A percentile compares a stretch with the other conserved stretches of the same genome.
These are phyloP conservation scores for Sigmodon hispidus DNA, from an alignment of 2,113 vertebrate genomes.

Conservation along the genomic window DNA sequence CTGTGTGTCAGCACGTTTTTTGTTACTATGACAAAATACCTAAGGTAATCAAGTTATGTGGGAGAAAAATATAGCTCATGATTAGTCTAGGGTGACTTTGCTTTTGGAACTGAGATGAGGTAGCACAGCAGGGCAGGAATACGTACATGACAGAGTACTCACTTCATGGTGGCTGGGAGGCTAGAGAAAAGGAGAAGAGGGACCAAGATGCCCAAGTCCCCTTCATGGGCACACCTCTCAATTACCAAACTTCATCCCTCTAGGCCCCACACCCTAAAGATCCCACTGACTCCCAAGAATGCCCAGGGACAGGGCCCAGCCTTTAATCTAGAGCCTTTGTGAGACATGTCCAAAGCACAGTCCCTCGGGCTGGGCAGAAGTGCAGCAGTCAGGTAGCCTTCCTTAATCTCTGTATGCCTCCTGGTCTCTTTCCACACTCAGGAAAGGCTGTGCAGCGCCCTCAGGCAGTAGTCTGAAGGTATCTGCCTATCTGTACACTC, in stretches of 20 bases:
- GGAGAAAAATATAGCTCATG: neutral
- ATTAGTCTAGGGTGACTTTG: neutral
- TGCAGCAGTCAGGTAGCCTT: neutral
- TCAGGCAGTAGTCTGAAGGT: neutral
- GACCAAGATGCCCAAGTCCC: no score
- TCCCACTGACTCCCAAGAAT: neutral
- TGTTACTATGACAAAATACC: neutral
- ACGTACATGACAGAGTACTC: neutral
- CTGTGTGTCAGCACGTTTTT: neutral
- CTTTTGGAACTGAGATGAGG: neutral
- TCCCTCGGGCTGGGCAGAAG: rapidly evolving
- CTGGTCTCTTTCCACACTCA: neutral
- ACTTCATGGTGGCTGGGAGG: neutral
- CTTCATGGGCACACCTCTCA: no score
- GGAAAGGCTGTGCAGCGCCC: no score
- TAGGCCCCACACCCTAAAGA: neutral
- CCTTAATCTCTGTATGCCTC: rapidly evolving
- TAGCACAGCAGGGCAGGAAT: neutral
- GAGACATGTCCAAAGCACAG: neutral
- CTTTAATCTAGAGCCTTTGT: neutral
- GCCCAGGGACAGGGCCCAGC: neutral
- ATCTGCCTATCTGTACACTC: neutral
- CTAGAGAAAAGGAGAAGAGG: neutral
- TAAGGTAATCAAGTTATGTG: neutral
- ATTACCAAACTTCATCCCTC: neutral